These are phyloP conservation scores for Brachypteracias leptosomus DNA, from an alignment of 2,113 vertebrate genomes.

Conservation along the genomic window DNA sequence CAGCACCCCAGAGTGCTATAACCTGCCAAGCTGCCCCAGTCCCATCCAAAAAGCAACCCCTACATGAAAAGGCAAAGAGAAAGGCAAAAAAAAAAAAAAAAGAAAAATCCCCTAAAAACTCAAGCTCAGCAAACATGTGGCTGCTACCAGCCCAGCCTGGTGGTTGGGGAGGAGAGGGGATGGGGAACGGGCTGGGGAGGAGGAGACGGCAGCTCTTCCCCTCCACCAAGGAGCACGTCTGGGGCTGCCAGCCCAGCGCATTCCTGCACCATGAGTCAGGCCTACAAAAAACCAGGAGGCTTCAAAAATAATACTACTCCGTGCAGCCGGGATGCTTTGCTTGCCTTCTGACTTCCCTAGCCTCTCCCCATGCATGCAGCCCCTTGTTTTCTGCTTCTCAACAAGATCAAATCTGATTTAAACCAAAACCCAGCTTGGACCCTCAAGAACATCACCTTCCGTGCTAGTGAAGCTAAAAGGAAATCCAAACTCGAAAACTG, in stretches of 20 bases:
- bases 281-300: slow-evolving; percentile 36
- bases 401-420: rapidly evolving
- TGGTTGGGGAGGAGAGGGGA: background rate
- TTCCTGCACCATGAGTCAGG: slow-evolving; percentile 47
- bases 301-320: background rate
- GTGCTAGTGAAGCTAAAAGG: rapidly evolving
- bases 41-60: background rate
- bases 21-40: background rate
- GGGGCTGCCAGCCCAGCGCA: slow-evolving; percentile 53
- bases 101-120: background rate
- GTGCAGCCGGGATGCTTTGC: background rate
- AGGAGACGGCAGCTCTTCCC: background rate
- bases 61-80: background rate
- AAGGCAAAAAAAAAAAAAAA: background rate
- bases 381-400: background rate
- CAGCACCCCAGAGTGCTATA: background rate
- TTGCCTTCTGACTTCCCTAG: background rate
- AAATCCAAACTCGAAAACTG: background rate
- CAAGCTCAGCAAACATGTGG: slow-evolving; percentile 48
- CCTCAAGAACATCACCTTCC: rapidly evolving
- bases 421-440: background rate
- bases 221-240: slow-evolving; percentile 17
- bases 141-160: background rate
- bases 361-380: background rate
- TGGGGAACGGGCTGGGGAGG: background rate